phyloP scores from a whole-genome alignment of 2,888 invertebrate species.

The Xestia sexstrigata region DNA sequence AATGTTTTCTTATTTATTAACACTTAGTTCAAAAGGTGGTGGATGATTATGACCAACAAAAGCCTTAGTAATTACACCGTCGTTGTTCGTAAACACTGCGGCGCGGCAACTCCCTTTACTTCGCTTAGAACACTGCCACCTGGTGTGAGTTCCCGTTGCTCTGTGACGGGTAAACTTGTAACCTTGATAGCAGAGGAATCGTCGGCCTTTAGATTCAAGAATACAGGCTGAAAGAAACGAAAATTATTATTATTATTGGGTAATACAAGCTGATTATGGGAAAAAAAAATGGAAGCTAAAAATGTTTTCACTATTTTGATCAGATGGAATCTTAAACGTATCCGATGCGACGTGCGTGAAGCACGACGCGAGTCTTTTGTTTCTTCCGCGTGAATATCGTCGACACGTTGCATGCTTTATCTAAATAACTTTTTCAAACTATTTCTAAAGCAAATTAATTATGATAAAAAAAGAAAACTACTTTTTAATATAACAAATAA shows the following conservation, averaged over 20 bases:
- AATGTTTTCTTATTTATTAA: background rate
- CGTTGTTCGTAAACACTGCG: slow-evolving; percentile 57
- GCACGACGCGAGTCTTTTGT: too few species aligned
- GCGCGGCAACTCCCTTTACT: slow-evolving; percentile 31
- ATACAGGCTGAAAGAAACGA: slow-evolving; percentile 16
- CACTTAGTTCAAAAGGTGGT: background rate
- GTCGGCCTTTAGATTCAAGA: background rate
- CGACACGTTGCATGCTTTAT: too few species aligned
- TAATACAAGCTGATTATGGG: background rate
- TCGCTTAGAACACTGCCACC: slow-evolving; percentile 43
- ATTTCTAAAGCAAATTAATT: too few species aligned
- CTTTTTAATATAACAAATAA: too few species aligned
- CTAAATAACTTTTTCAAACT: too few species aligned
- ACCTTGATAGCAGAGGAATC: slow-evolving; percentile 31
- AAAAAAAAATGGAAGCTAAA: too few species aligned
- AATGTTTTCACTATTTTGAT: too few species aligned
- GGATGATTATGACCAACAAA: slow-evolving; percentile 32
- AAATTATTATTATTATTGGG: too few species aligned
- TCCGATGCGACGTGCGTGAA: too few species aligned
- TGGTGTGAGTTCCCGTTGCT: background rate
- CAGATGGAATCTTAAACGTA: too few species aligned
- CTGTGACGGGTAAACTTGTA: slow-evolving; percentile 44
- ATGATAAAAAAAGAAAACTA: too few species aligned
- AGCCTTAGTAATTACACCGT: slow-evolving; percentile 47
- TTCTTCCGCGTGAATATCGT: too few species aligned